Evolutionary conservation across 2,888 invertebrate genomes (phyloP).

Genomic region (Chloromyia formosa): DNA sequence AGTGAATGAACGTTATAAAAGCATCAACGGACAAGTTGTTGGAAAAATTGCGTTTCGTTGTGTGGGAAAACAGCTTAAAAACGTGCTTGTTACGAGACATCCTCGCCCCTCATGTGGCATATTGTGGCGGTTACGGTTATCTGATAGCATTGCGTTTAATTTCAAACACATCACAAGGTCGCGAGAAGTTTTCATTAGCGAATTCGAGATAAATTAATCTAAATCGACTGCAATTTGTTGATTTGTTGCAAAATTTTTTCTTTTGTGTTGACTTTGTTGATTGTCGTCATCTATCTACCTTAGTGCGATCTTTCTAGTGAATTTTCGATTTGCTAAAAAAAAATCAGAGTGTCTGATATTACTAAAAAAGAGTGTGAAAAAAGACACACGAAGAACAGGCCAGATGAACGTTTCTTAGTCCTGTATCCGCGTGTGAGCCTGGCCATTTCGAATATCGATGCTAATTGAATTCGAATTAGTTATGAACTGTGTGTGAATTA

Average conservation of each 20-base stretch:
- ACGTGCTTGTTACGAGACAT: too few species aligned
- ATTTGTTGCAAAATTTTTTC: neutral
- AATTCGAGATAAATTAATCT: neutral
- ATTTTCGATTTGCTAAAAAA: neutral
- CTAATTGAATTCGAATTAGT: neutral
- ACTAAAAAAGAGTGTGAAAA: neutral
- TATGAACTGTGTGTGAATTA: slow-evolving; percentile 4
- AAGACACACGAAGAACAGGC: neutral
- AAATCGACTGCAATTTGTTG: neutral
- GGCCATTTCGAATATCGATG: neutral
- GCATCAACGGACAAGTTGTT: too few species aligned
- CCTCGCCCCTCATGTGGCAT: too few species aligned
- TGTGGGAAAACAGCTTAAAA: too few species aligned
- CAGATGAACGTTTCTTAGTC: too few species aligned
- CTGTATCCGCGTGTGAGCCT: too few species aligned
- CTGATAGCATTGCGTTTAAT: neutral
- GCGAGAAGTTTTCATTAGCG: neutral
- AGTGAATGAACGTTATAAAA: too few species aligned
- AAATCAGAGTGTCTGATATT: neutral
- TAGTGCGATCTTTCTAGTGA: too few species aligned
- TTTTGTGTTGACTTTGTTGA: neutral
- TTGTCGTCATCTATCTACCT: too few species aligned
- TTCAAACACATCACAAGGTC: slow-evolving; percentile 1
- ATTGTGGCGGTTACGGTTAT: slow-evolving; percentile 6
- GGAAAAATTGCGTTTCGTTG: too few species aligned